Evolutionary conservation across 2,113 vertebrate species (phyloP), one percentile per base, ranked within the genome.

Genomic region (Phalacrocorax brasilianus): DNA sequence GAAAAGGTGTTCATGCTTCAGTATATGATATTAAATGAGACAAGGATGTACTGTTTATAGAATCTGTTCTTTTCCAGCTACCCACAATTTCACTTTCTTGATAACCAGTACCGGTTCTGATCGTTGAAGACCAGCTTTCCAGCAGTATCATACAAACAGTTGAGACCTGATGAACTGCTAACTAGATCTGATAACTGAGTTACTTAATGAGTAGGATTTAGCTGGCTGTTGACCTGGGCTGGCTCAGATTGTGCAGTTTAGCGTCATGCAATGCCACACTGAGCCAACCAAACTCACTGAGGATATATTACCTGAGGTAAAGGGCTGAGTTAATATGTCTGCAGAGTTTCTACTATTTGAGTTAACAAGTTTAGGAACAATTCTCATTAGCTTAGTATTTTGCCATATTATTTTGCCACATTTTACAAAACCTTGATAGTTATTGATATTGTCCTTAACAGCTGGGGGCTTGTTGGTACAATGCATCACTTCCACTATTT

Each of bases 161-260:
- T 95, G 95, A 97, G 91, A 96, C 95, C 2, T 95, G 83, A 92
- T 95, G 89, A 95, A 91, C 80, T 96, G 82, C 68, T 89, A 78
- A 86, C 68, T 45, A 73, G n/a, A 55, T 80, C 80, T 94, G 97
- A 95, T 96, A 95, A 71, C 59, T 72, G 35, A 95, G 75, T 61
- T 96, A 72, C 73, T 88, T 92, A 89, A 78, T 86, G 15, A 92
- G 53, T 56, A 40, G 11, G 18, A 38, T 66, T 71, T 53, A 84
- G 23, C 21, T 89, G 67, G 20, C 45, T 93, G 38, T 59, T 95
- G 91, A 83, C 55, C 63, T 80, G 27, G 59, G 35, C 40, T 78
- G 42, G 27, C 32, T 79, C 52, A 44, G 35, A 38, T 61, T 44
- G 44, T 72, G 52, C 24, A 49, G 35, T 75, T 55, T 78, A 68